These are phyloP conservation scores for Sitobion miscanthi DNA, from an alignment of 1,140 invertebrate genomes.

Conservation along the genomic window DNA sequence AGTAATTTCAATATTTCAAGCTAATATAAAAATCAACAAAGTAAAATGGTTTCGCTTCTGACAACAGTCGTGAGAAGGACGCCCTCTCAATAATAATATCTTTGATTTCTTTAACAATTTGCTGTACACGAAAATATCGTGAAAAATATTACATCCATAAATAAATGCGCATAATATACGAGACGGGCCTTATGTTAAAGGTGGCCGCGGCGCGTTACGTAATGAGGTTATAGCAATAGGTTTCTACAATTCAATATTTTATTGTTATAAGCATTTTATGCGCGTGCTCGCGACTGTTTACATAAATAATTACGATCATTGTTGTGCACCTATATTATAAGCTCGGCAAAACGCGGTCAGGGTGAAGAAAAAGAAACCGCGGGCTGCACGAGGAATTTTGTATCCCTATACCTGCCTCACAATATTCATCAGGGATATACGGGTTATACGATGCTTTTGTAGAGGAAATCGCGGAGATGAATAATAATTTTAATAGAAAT, in stretches of 20 bases:
- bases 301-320: slow-evolving; percentile 3
- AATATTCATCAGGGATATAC: background rate
- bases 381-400: background rate
- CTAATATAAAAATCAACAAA: background rate
- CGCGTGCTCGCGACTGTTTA: background rate
- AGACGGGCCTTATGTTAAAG: background rate
- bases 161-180: background rate
- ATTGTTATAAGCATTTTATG: background rate
- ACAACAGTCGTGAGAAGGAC: background rate
- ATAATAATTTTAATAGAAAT: background rate
- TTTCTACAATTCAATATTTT: slow-evolving; percentile 19
- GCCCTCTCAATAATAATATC: background rate
- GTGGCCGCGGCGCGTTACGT: background rate
- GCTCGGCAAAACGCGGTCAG: background rate
- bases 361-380: background rate
- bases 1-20: background rate
- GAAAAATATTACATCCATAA: background rate
- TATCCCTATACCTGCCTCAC: background rate
- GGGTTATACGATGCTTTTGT: background rate
- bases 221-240: background rate
- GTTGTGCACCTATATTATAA: background rate
- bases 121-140: too few species aligned
- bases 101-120: background rate
- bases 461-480: background rate
- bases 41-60: background rate